These are phyloP conservation scores for Mesocentrotus franciscanus DNA, from an alignment of 53 echinoderm and acorn worm species.

Conservation along the genomic window DNA sequence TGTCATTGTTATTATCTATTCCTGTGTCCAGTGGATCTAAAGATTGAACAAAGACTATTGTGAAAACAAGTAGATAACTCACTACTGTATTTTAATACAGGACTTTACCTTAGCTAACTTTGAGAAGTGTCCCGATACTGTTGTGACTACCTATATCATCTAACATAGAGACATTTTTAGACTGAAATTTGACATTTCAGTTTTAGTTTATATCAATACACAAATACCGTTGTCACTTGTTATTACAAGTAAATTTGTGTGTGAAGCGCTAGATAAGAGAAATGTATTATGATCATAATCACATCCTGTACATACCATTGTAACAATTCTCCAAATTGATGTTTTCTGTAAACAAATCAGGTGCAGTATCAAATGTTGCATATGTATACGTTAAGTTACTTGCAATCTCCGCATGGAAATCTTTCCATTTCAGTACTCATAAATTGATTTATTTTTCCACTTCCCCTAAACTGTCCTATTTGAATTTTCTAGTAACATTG, in stretches of 20 bases:
- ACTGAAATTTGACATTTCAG: no score
- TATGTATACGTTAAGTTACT: not conserved
- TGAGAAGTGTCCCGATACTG: not conserved
- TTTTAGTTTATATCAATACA: no score
- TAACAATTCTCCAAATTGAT: no score
- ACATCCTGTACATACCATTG: no score
- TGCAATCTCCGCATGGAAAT: not conserved
- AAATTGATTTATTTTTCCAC: not conserved
- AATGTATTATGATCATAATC: no score
- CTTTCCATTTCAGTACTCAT: not conserved
- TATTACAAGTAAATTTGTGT: no score
- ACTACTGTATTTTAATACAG: not conserved
- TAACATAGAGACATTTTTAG: no score
- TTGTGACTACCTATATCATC: not conserved
- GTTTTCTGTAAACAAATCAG: not conserved
- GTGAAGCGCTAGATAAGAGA: no score
- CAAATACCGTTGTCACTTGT: no score
- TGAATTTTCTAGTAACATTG: not conserved
- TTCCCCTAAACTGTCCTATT: not conserved
- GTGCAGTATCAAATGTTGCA: not conserved
- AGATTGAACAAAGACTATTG: not conserved
- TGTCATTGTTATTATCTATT: constrained; percentile 47
- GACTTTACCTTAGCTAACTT: not conserved
- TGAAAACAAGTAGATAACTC: not conserved
- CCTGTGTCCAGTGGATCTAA: constrained; percentile 7